Percentiles rank a stretch among this genome's conserved stretches.
phyloP scores from a whole-genome alignment of 2,797 vertebrate species.

The Cyclopterus lumpus region DNA sequence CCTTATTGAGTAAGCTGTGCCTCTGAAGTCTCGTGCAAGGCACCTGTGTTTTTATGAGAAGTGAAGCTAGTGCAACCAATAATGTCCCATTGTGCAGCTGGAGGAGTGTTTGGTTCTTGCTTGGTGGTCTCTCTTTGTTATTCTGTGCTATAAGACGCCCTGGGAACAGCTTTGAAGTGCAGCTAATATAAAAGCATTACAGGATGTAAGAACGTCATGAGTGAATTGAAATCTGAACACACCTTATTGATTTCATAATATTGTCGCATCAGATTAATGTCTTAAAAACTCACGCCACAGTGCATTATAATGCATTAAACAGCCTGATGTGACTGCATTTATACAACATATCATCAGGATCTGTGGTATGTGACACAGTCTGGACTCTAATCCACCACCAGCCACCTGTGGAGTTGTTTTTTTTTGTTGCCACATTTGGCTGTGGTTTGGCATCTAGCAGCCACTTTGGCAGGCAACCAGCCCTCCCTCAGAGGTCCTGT shows the following conservation, averaged over 20 bases:
- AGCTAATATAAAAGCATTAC: constrained; percentile 43
- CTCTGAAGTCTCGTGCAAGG: constrained; percentile 58
- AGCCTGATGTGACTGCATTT: constrained; percentile 20
- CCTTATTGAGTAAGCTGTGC: constrained; percentile 75
- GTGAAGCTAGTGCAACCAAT: constrained; percentile 45
- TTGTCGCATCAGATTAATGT: constrained; percentile 43
- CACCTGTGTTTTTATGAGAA: constrained; percentile 55
- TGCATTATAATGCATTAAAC: constrained; percentile 30
- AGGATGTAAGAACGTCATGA: constrained; percentile 36
- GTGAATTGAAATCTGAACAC: constrained; percentile 45
- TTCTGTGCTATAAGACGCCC: constrained; percentile 40
- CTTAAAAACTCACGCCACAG: constrained; percentile 26
- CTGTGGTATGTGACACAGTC: constrained; percentile 23
- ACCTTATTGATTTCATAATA: constrained; percentile 32
- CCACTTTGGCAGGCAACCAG: constrained; percentile 35
- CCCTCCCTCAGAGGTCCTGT: constrained; percentile 11
- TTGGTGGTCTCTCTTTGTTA: constrained; percentile 30
- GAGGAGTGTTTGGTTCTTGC: constrained; percentile 36
- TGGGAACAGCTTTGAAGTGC: constrained; percentile 41
- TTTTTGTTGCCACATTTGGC: constrained; percentile 15
- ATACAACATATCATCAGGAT: constrained; percentile 6
- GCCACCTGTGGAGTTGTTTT: constrained; percentile 24
- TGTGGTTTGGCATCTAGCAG: constrained; percentile 14
- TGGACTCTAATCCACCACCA: constrained; percentile 12
- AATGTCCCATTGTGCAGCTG: constrained; percentile 43